Conservation (phyloP, 2,113 vertebrate genomes). For the Limanda limanda region DNA sequence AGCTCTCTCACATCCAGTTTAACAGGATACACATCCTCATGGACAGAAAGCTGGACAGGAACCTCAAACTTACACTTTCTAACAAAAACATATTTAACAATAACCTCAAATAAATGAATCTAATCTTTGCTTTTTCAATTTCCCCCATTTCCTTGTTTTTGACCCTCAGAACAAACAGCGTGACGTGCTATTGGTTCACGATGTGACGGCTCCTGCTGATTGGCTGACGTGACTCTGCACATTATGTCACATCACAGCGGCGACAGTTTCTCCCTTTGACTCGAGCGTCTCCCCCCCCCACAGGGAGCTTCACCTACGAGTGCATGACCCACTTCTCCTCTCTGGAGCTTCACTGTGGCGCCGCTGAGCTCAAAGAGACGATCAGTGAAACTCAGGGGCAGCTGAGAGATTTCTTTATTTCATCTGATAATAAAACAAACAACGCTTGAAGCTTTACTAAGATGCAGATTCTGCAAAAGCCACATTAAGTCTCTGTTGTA, state of each 20-base stretch:
- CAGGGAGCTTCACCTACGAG: constrained; percentile 58
- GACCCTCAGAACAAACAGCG: too few species aligned
- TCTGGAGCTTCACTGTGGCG: constrained; percentile 51
- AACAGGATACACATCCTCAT: constrained; percentile 55
- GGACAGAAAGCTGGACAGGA: background rate
- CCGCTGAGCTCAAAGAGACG: constrained; percentile 70
- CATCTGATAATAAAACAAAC: too few species aligned
- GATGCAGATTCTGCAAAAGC: too few species aligned
- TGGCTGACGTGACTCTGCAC: background rate
- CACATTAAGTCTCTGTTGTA: too few species aligned
- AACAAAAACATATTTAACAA: too few species aligned
- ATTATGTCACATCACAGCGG: constrained; percentile 5
- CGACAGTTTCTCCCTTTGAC: constrained; percentile 38
- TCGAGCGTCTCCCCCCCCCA: constrained; percentile 26
- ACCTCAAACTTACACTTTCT: background rate
- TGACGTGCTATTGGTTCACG: background rate
- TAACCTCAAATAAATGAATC: too few species aligned
- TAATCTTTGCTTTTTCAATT: too few species aligned
- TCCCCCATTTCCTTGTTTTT: too few species aligned
- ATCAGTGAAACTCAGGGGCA: background rate
- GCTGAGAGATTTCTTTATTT: background rate
- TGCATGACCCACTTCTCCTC: constrained; percentile 71
- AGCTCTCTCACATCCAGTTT: constrained; percentile 33
- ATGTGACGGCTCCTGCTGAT: background rate
- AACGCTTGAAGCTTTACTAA: too few species aligned